phyloP scores from a whole-genome alignment of 2,113 vertebrate species.

The Microtus ochrogaster region DNA sequence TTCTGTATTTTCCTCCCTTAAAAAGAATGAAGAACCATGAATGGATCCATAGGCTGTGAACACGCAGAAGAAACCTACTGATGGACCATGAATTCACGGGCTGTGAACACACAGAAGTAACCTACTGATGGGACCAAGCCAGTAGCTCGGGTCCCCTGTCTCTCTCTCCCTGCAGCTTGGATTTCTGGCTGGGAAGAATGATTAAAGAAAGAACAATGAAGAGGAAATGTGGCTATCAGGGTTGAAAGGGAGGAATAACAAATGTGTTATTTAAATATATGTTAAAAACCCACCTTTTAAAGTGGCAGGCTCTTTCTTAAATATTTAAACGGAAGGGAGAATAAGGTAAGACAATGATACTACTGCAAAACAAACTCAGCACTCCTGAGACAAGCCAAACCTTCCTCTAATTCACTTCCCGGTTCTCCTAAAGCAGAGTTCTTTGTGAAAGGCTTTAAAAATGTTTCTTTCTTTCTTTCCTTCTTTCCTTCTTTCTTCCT shows the following conservation, averaged over 20 bases:
- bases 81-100: constrained; percentile 71
- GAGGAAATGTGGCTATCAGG: constrained; percentile 39
- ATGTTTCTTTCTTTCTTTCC: too few species aligned
- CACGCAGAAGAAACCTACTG: constrained; percentile 74
- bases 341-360: background rate
- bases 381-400: background rate
- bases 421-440: constrained; percentile 83
- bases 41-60: constrained; percentile 74
- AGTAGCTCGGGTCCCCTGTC: constrained; percentile 63
- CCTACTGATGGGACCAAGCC: constrained; percentile 78
- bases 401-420: constrained; percentile 55
- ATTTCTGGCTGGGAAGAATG: constrained; percentile 50
- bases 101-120: constrained; percentile 75
- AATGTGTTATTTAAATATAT: constrained; percentile 74
- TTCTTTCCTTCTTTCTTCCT: accelerated
- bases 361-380: background rate
- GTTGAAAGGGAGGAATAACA: constrained; percentile 55
- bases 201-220: constrained; percentile 78
- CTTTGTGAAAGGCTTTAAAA: constrained; percentile 69
- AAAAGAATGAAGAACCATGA: constrained; percentile 78
- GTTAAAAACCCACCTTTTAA: constrained; percentile 67
- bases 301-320: constrained; percentile 42
- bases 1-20: constrained; percentile 62
- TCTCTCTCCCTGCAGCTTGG: constrained; percentile 76
- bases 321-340: background rate